phyloP scores from a whole-genome alignment of 1,140 invertebrate species.

The Drosophila kikkawai region DNA sequence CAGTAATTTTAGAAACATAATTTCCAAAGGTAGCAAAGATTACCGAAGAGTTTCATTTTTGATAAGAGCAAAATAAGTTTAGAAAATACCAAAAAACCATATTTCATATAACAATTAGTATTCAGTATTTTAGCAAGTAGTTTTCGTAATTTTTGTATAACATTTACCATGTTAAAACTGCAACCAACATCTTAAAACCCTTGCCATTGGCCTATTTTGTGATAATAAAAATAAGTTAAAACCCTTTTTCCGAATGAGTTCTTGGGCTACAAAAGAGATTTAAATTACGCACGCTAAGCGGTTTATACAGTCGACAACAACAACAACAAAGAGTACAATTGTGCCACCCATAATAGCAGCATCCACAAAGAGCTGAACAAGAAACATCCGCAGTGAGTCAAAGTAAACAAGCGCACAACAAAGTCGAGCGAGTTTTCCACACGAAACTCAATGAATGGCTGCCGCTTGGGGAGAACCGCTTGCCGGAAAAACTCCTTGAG shows the following conservation, averaged over 20 bases:
- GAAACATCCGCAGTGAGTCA: slow-evolving; percentile 46
- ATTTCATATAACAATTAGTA: too few relatives aligned
- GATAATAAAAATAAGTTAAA: slow-evolving; percentile 67
- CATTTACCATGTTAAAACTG: too few relatives aligned
- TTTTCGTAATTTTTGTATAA: too few relatives aligned
- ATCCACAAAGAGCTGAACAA: slow-evolving; percentile 31
- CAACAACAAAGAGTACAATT: slow-evolving; percentile 31
- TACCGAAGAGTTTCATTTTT: neutral
- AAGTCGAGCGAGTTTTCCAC: slow-evolving; percentile 35
- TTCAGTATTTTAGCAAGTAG: neutral
- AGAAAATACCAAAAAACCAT: neutral
- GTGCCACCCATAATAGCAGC: slow-evolving; percentile 30
- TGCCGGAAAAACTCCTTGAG: slow-evolving; percentile 12
- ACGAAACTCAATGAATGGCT: slow-evolving; percentile 35
- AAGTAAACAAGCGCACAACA: slow-evolving; percentile 56
- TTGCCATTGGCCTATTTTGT: slow-evolving; percentile 57
- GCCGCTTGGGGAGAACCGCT: slow-evolving; percentile 9
- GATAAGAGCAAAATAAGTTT: neutral
- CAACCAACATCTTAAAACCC: slow-evolving; percentile 31
- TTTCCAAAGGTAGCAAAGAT: neutral
- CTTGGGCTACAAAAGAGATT: slow-evolving; percentile 73
- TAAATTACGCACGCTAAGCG: slow-evolving; percentile 79
- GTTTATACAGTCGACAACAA: slow-evolving; percentile 60
- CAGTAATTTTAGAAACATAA: neutral
- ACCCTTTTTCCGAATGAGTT: slow-evolving; percentile 68